Evolutionary conservation across 2,113 vertebrate species (phyloP).

Genomic region (Tonatia bakeri): DNA sequence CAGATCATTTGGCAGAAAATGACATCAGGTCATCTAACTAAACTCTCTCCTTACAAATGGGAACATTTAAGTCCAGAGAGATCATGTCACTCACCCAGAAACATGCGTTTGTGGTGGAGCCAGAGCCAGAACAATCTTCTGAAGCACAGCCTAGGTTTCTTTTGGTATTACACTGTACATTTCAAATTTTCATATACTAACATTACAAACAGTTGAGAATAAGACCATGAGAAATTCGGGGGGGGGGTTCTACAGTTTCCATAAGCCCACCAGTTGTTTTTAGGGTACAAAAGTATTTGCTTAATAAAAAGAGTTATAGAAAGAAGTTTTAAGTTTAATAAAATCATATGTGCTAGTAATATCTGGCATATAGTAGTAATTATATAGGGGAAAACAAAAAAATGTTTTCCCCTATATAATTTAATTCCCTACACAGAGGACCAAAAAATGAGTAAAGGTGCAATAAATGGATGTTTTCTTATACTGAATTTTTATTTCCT

Average conservation of each 20-base stretch:
- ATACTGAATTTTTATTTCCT: slow-evolving; percentile 28
- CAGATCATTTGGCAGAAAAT: background rate
- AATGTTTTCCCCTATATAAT: background rate
- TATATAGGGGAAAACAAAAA: background rate
- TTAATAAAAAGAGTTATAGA: background rate
- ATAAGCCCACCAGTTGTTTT: background rate
- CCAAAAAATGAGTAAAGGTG: background rate
- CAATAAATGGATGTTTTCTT: background rate
- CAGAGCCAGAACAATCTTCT: background rate
- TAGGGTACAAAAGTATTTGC: background rate
- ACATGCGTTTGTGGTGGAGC: background rate
- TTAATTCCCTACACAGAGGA: background rate
- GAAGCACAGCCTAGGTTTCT: background rate
- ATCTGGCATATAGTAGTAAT: too few species aligned
- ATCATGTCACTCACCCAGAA: background rate
- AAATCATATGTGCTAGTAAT: background rate
- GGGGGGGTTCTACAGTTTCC: background rate
- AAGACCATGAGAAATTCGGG: background rate
- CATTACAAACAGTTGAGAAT: background rate
- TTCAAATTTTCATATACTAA: background rate
- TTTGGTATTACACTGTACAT: too few species aligned
- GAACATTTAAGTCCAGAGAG: background rate
- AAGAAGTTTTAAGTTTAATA: background rate
- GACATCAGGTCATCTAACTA: background rate
- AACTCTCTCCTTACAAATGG: background rate